Conservation (phyloP, 2,888 invertebrate species). For the Calliopum simillimum region DNA sequence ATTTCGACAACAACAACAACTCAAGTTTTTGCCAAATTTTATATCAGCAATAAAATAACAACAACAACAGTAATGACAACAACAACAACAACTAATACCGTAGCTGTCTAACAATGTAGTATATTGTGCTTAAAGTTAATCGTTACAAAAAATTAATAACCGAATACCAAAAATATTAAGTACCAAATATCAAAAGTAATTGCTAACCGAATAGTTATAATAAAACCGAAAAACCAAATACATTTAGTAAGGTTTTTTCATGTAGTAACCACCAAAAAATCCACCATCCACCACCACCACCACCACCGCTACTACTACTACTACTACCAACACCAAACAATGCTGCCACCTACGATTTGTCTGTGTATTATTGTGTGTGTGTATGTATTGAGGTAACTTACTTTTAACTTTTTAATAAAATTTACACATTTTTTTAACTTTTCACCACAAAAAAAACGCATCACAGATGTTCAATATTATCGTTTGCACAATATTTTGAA, state of each 20-base stretch:
- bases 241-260: background rate
- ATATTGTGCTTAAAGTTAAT: constrained; percentile 10
- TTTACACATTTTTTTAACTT: constrained; percentile 5
- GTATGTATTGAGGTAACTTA: constrained; percentile 56
- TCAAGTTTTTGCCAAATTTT: background rate
- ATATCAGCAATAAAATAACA: background rate
- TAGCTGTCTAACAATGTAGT: constrained; percentile 7
- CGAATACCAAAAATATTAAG: constrained; percentile 6
- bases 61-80: constrained; percentile 17
- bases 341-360: background rate
- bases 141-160: constrained; percentile 4
- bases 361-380: constrained; percentile 7
- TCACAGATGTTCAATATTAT: no score
- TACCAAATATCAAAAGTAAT: constrained; percentile 23
- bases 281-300: background rate
- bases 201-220: constrained; percentile 16
- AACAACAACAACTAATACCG: background rate
- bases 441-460: background rate
- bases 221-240: constrained; percentile 5
- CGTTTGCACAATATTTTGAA: no score
- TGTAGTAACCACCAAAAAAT: constrained; percentile 17
- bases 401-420: constrained; percentile 21
- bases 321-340: constrained; percentile 14
- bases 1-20: constrained; percentile 7
- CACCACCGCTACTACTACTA: background rate